Evolutionary conservation across 2,888 invertebrate species (phyloP), one percentile per base, ranked within the genome.

Genomic region (Chrysolina haemoptera): DNA sequence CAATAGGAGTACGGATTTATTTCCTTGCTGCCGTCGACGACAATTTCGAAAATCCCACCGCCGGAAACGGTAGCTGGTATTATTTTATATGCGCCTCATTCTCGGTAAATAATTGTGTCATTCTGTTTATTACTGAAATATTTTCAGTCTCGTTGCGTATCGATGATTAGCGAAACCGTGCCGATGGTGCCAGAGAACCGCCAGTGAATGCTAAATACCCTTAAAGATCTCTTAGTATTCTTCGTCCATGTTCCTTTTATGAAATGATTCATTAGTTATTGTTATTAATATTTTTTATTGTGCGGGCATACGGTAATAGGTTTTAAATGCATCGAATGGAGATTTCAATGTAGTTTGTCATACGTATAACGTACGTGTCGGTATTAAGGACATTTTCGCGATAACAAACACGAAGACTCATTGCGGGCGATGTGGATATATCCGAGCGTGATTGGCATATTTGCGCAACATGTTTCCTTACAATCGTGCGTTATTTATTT

Each of bases 121-220:
- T 67, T 67, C 53, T 81, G 80, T 83, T 81, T 79, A 82, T 81
- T 78, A 78, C 76, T 76, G 74, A 76, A 70, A 80, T 81, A 81
- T 84, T 81, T 82, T 80, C 75, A 84, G 83, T 84, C 83, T 75
- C 73, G 73, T 72, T 80, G 83, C 84, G 84, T 84, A 77, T 74
- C 73, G 82, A 82, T 84, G 84, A 84, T 84, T 84, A 84, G 84
- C 79, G 76, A 78, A 80, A 75, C 79, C 83, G 83, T 83, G 83
- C 80, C 80, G 79, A 83, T 81, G 79, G 80, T 73, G 72, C 71
- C 75, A 55, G 70, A 76, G 73, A 71, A 78, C 81, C 64, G 55
- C 59, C 55, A 64, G 68, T 81, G 84, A 81, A 83, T 83, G 79
- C 79, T 81, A 83, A 84, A 83, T 79, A 78, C 77, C 77, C 77